Conservation (phyloP, 2,888 invertebrate genomes). For the Pyrrhia umbra region DNA sequence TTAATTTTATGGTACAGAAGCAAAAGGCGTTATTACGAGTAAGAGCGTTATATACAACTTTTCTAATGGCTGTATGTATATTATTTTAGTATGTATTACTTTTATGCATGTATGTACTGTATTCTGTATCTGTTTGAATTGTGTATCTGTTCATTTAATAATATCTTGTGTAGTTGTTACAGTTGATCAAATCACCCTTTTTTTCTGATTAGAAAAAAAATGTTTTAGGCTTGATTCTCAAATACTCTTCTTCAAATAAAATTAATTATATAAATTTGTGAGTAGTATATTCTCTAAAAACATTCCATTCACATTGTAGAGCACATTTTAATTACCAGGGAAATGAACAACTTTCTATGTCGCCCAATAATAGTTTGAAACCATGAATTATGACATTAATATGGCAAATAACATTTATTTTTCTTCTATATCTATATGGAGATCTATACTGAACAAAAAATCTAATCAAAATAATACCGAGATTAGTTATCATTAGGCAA, state of each 20-base stretch:
- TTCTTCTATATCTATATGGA: too few species aligned
- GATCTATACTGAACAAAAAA: too few species aligned
- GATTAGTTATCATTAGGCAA: slow-evolving; percentile 9
- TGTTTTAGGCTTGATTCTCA: too few species aligned
- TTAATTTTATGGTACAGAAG: slow-evolving; percentile 82
- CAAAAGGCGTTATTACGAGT: slow-evolving; percentile 86
- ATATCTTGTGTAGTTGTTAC: slow-evolving; percentile 12
- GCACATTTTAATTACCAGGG: too few species aligned
- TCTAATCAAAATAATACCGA: neutral
- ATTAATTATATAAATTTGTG: neutral
- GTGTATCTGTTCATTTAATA: slow-evolving; percentile 37
- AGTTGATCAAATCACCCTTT: slow-evolving; percentile 33
- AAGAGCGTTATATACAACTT: slow-evolving; percentile 87
- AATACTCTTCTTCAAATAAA: too few species aligned
- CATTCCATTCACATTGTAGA: too few species aligned
- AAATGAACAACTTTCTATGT: too few species aligned
- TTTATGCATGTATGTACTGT: slow-evolving; percentile 74
- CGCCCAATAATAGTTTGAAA: too few species aligned
- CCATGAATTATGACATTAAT: too few species aligned
- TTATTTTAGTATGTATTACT: slow-evolving; percentile 71
- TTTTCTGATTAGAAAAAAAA: too few species aligned
- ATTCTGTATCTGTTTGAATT: slow-evolving; percentile 41
- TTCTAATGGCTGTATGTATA: slow-evolving; percentile 88
- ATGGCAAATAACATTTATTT: too few species aligned
- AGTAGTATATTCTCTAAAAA: neutral